Evolutionary conservation across 2,888 invertebrate genomes (phyloP).

Genomic region (Ametastegia equiseti): DNA sequence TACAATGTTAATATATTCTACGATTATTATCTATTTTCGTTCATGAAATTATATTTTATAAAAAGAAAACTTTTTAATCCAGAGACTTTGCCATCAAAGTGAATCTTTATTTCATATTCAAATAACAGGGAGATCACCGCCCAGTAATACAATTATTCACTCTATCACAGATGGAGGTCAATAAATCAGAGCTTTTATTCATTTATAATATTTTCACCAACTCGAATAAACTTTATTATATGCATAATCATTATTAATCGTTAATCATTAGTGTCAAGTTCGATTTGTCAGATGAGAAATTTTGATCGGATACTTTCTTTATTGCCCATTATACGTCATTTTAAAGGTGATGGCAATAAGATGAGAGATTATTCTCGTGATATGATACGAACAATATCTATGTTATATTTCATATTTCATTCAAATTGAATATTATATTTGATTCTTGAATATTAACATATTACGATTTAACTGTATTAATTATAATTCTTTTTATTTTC

Average conservation of each 20-base stretch:
- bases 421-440: background rate
- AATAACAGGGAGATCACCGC: background rate
- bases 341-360: conserved; percentile 2
- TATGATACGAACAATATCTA: background rate
- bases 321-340: background rate
- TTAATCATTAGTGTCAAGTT: conserved; percentile 2
- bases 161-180: background rate
- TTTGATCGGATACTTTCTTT: background rate
- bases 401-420: background rate
- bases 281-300: background rate
- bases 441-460: background rate
- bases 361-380: too few species aligned
- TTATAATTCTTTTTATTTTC: background rate
- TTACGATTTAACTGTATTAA: background rate
- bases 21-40: background rate
- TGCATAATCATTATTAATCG: background rate
- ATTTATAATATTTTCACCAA: background rate
- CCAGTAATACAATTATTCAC: conserved; percentile 6
- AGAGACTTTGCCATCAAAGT: background rate
- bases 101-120: background rate
- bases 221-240: background rate
- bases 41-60: background rate
- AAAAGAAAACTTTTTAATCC: too few species aligned
- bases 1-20: background rate
- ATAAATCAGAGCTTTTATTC: background rate